These are phyloP conservation scores for Plestiodon gilberti DNA, from an alignment of 2,113 vertebrate species.

Conservation along the genomic window DNA sequence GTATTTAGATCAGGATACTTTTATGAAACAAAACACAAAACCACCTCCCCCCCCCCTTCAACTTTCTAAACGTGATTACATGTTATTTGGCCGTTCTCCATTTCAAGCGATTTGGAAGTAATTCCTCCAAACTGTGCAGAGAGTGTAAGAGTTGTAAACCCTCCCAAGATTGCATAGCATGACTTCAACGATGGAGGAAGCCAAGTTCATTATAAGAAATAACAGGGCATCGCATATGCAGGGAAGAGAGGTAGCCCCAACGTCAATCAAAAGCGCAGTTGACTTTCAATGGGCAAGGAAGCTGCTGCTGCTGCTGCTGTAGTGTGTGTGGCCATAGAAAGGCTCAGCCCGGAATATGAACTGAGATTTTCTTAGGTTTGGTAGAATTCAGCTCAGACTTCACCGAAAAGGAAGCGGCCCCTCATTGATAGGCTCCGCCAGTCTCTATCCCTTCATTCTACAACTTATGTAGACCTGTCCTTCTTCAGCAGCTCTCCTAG, in stretches of 20 bases:
- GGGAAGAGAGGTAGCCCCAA: constrained; percentile 42
- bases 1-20: background rate
- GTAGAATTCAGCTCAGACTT: too few species aligned
- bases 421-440: too few species aligned
- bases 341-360: too few species aligned
- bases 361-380: too few species aligned
- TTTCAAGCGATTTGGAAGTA: constrained; percentile 56
- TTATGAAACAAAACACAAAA: background rate
- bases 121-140: constrained; percentile 46
- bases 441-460: too few species aligned
- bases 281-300: constrained; percentile 19
- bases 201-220: constrained; percentile 64
- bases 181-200: constrained; percentile 52
- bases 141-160: constrained; percentile 37
- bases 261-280: constrained; percentile 57
- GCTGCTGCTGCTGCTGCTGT: background rate
- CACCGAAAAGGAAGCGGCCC: too few species aligned
- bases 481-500: too few species aligned
- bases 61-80: constrained; percentile 53
- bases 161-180: constrained; percentile 12
- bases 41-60: background rate
- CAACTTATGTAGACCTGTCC: too few species aligned
- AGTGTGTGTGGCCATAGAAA: too few species aligned
- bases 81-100: constrained; percentile 62
- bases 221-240: constrained; percentile 21